Evolutionary conservation across 1,140 invertebrate species (phyloP).

Genomic region (Temnothorax curvispinosus): DNA sequence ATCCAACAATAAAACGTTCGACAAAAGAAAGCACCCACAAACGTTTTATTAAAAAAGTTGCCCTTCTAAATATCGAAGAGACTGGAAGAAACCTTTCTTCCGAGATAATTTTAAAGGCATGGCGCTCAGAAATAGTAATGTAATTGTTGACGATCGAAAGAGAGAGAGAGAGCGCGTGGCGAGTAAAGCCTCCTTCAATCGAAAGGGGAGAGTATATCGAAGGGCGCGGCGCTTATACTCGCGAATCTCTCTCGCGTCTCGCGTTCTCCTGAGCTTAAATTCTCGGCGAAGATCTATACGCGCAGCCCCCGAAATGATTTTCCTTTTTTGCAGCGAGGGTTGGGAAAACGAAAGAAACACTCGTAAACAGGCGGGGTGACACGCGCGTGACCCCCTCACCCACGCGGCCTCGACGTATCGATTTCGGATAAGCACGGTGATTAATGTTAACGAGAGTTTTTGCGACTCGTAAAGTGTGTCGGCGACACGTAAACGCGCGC

Average conservation of each 20-base stretch:
- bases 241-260: background rate
- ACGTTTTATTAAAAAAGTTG: background rate
- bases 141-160: too few species aligned
- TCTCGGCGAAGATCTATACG: background rate
- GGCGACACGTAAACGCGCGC: conserved; percentile 76
- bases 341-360: conserved; percentile 75
- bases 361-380: conserved; percentile 76
- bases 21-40: background rate
- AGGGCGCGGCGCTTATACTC: background rate
- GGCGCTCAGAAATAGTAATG: too few species aligned
- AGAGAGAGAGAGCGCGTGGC: too few species aligned
- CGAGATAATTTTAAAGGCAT: background rate
- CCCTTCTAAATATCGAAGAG: background rate
- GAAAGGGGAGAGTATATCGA: background rate
- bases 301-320: conserved; percentile 14
- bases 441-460: conserved; percentile 85
- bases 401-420: conserved; percentile 78
- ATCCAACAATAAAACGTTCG: background rate
- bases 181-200: too few species aligned
- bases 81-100: background rate
- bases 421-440: conserved; percentile 82
- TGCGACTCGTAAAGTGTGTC: conserved; percentile 83
- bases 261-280: background rate
- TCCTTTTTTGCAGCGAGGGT: background rate
- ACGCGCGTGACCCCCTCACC: conserved; percentile 70